Evolutionary conservation across 2,797 vertebrate genomes (phyloP).

Genomic region (Pelochelys cantorii): DNA sequence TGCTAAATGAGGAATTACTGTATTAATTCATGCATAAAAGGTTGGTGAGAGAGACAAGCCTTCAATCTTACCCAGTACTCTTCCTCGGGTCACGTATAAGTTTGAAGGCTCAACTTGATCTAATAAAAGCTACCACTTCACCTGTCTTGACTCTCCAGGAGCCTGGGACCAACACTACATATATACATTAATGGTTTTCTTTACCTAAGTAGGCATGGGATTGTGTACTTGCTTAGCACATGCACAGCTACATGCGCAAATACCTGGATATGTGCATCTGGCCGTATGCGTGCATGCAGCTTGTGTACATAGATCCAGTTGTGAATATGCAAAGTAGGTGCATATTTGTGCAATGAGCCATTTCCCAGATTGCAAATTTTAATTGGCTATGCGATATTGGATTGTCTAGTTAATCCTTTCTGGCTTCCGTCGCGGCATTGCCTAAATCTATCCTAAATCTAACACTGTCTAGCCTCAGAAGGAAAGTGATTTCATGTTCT

Average conservation of each 20-base stretch:
- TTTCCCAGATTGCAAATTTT: background rate
- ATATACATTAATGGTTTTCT: too few species aligned
- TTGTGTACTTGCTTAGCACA: background rate
- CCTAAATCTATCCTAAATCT: conserved; percentile 45
- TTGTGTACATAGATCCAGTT: background rate
- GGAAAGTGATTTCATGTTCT: conserved; percentile 39
- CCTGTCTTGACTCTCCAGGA: too few species aligned
- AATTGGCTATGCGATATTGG: background rate
- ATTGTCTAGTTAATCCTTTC: background rate
- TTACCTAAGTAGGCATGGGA: background rate
- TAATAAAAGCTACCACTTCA: too few species aligned
- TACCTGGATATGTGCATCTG: background rate
- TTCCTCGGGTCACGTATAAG: too few species aligned
- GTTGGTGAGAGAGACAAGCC: too few species aligned
- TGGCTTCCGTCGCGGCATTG: conserved; percentile 11
- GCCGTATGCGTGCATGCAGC: background rate
- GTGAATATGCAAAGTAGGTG: background rate
- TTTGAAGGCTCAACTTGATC: too few species aligned
- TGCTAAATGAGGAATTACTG: too few species aligned
- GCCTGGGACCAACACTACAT: too few species aligned
- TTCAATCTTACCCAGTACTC: too few species aligned
- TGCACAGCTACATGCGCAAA: background rate
- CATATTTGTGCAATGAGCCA: background rate
- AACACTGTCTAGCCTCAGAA: conserved; percentile 34
- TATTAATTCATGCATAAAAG: too few species aligned